Evolutionary conservation across 2,113 vertebrate species (phyloP), one percentile per base, ranked within the genome.

Genomic region (Capra hircus): DNA sequence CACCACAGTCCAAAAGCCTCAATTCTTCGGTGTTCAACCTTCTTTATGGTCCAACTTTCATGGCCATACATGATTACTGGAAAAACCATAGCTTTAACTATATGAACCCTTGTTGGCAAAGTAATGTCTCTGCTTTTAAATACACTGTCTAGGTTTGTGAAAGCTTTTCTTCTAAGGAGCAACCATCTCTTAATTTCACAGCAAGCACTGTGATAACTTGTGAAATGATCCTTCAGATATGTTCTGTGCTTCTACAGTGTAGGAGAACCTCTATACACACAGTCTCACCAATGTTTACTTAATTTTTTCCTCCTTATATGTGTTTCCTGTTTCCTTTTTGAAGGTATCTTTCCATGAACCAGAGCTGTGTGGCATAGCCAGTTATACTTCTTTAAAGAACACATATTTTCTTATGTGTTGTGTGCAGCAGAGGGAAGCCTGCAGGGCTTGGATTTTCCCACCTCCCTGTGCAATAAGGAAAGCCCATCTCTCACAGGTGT

Each of bases 251-350:
- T 4, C 59, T 74, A 30, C 19, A 77, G 59, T 15, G 12, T 71
- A 3, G n/a, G 43, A 84, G 27, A 82, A 74, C 7, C 33, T 82
- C 82, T 60, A 16, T 50, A 40, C 67, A 43, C 25, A 77, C 13
- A 62, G 40, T 48, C 23, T 95, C 62, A 81, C 28, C 13, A 43
- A 48, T 43, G 53, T 45, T 95, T 82, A 89, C 36, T 91, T 83
- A 67, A n/a, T 50, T 28, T 93, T 91, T 91, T 82, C 43, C 27
- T 30, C 17, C 23, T 67, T 53, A 50, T 91, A 82, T 6, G 28
- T 78, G 74, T 83, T 98, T 95, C 94, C 95, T 81, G 57, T 93
- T 96, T 95, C 60, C 78, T 90, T 87, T 86, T 82, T 59, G 80
- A 83, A 95, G 48, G n/a, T 64, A 94, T 89, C 67, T 60, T 80